phyloP scores from a whole-genome alignment of 23 tunicate genomes.

The Styela plicata region DNA sequence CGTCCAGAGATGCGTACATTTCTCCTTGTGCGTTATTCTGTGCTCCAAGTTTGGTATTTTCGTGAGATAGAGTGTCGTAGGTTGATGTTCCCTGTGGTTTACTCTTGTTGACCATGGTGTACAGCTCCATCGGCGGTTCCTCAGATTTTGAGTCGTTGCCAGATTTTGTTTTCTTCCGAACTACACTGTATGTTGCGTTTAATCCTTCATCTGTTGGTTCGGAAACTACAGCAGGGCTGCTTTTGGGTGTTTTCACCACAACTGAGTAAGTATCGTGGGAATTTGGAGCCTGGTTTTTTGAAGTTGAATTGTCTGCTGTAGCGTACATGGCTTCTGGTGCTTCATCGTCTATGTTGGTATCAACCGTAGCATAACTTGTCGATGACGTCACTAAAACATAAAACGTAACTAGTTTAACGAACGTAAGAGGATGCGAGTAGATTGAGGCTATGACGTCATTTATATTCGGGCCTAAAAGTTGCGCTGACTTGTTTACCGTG shows the following conservation, averaged over 20 bases:
- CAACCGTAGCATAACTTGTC: background rate
- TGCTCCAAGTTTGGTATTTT: background rate
- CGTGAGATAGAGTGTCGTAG: background rate
- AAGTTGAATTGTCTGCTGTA: background rate
- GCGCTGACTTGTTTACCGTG: background rate
- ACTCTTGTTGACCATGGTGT: background rate
- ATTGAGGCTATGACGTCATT: background rate
- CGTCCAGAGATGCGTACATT: background rate
- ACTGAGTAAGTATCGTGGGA: background rate
- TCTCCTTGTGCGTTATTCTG: background rate
- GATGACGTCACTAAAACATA: background rate
- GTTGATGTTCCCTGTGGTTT: background rate
- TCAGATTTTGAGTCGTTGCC: background rate
- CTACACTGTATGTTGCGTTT: background rate
- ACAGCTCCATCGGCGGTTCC: background rate
- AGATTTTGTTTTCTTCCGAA: background rate
- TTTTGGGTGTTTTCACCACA: background rate
- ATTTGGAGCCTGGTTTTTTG: background rate
- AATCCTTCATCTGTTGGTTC: background rate
- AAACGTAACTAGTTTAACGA: background rate
- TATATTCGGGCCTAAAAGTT: background rate
- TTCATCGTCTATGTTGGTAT: background rate
- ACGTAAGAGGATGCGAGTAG: background rate
- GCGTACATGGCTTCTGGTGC: background rate
- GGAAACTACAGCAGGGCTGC: background rate